Percentiles rank a stretch among this genome's conserved stretches.
phyloP scores from a whole-genome alignment of 2,113 vertebrate genomes.

The Triplophysa dalaica region DNA sequence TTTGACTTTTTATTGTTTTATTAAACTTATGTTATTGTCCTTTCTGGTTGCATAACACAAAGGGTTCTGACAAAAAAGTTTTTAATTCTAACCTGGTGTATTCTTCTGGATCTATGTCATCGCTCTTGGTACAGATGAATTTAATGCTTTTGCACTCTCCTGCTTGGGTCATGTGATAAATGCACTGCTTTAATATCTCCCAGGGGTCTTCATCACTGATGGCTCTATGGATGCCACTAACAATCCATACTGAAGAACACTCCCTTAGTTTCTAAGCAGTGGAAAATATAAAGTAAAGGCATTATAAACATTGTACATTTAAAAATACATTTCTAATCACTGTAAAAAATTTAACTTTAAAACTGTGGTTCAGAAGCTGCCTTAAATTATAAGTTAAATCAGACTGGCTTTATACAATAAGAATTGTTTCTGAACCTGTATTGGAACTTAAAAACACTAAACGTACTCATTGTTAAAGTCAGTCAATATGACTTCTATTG shows the following conservation, averaged over 20 bases:
- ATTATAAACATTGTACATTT: too few relatives aligned
- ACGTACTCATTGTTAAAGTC: too few relatives aligned
- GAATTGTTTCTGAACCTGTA: too few relatives aligned
- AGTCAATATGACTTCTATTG: too few relatives aligned
- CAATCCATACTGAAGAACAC: conserved; percentile 39
- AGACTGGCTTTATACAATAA: background rate
- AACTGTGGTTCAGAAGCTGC: too few relatives aligned
- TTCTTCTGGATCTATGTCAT: conserved; percentile 7
- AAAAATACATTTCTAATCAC: too few relatives aligned
- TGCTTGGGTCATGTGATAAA: conserved; percentile 17
- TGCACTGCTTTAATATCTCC: conserved; percentile 17
- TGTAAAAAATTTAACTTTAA: too few relatives aligned
- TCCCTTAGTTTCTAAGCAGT: conserved; percentile 20
- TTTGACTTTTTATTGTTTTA: too few relatives aligned
- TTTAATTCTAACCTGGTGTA: conserved; percentile 2
- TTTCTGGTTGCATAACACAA: too few relatives aligned
- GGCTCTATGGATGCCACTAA: conserved; percentile 39
- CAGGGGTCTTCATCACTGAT: conserved; percentile 15
- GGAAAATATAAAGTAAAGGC: background rate
- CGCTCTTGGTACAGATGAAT: conserved; percentile 43
- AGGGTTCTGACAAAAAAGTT: background rate
- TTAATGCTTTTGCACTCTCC: conserved; percentile 33
- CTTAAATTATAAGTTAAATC: too few relatives aligned
- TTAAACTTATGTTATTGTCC: too few relatives aligned
- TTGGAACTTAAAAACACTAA: too few relatives aligned